Base-by-base conservation (phyloP, 2,888 invertebrate genomes). In the Rhopalosiphum nymphaeae region DNA sequence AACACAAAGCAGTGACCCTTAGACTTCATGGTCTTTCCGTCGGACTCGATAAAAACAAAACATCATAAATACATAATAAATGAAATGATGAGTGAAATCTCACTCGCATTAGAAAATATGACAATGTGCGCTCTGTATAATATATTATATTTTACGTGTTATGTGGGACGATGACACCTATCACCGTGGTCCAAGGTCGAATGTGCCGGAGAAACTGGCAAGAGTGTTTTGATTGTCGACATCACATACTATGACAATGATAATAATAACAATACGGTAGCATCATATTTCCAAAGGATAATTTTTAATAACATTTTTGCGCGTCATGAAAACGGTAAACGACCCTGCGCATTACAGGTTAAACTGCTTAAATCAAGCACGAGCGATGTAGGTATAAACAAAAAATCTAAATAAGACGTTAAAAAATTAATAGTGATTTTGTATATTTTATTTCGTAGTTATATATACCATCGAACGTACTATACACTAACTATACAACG, bases 101-200 rank as follows among this genome's bases (percentile, higher is more conserved):
- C 53, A 3, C 53, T 78, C 21, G 7, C 36, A 9, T 0, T 21
- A 21, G 9, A 21, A 36, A 9, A 61, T 29, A 36, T 36, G 78
- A 36, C 36, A 36, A 36, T 21, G 78, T 25, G 21, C 78, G 36
- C 78, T 78, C 78, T 36, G 78, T 78, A 78, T 67, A 61, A 26
- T 67, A n/a, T 67, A 4, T 67, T 21, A 16, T 67, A 67, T n/a
- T 78, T 36, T 36, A 36, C 78, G 36, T 78, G 9, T 78, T 78
- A 36, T 78, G 78, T 78, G 78, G 78, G 36, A 36, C 36, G 78
- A 78, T 78, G 78, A 78, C 78, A 78, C 78, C 78, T 78, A 78
- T 78, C 78, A 78, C 21, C 78, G 9, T 36, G 36, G 78, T 21
- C 36, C 78, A 78, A 78, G 78, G 78, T 78, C 78, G 36, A 36